Percentiles rank a stretch among this genome's conserved stretches.
Evolutionary conservation across 2,888 invertebrate genomes (phyloP).

Genomic region (Galeruca laticollis): DNA sequence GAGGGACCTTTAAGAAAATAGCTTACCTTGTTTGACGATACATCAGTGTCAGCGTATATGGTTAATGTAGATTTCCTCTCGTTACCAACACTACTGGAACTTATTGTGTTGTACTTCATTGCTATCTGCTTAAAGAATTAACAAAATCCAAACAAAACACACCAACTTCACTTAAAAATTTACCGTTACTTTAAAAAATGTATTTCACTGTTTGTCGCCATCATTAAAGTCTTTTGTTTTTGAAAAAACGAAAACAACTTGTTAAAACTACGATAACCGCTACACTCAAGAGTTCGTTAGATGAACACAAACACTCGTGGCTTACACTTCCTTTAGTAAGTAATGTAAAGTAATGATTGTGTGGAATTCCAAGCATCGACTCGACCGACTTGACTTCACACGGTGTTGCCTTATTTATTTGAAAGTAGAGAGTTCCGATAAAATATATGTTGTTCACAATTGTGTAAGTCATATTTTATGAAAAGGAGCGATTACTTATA

Average conservation of each 20-base stretch:
- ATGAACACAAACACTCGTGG: slow-evolving; percentile 25
- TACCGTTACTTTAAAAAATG: slow-evolving; percentile 8
- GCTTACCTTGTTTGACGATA: slow-evolving; percentile 71
- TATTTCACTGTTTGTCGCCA: slow-evolving; percentile 6
- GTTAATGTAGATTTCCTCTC: slow-evolving; percentile 78
- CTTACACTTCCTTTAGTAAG: slow-evolving; percentile 49
- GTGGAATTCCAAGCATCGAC: slow-evolving; percentile 60
- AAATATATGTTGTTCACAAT: not conserved
- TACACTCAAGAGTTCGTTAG: slow-evolving; percentile 7
- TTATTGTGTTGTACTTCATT: slow-evolving; percentile 75
- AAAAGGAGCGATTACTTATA: not conserved
- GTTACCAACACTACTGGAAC: slow-evolving; percentile 75
- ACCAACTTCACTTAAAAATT: slow-evolving; percentile 30
- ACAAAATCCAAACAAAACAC: slow-evolving; percentile 3
- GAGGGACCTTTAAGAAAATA: not conserved
- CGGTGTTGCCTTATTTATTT: slow-evolving; percentile 27
- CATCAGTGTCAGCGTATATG: slow-evolving; percentile 73
- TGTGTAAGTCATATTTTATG: not conserved
- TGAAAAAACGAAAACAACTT: slow-evolving; percentile 4
- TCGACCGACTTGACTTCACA: slow-evolving; percentile 36
- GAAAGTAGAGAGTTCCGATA: not conserved
- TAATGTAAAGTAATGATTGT: slow-evolving; percentile 56
- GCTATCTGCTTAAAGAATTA: slow-evolving; percentile 24
- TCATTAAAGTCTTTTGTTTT: slow-evolving; percentile 29
- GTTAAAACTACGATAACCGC: slow-evolving; percentile 4